phyloP scores from a whole-genome alignment of 37 sponge, comb jelly and placozoan genomes.

The Agelas oroides region DNA sequence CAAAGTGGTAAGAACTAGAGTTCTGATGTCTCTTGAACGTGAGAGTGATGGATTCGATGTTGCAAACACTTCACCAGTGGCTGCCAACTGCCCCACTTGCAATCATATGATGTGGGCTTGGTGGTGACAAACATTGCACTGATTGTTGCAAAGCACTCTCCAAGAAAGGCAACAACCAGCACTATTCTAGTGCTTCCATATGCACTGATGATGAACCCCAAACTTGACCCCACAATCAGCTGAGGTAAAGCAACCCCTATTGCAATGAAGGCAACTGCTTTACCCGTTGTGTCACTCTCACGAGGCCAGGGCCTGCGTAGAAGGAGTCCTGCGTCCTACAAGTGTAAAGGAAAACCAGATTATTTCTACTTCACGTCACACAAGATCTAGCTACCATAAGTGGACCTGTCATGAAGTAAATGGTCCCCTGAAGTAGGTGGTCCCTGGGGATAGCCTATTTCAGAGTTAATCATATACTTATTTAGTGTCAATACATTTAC shows the following conservation, averaged over 20 bases:
- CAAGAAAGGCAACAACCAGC: conserved; percentile 1
- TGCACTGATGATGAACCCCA: conserved; percentile 3
- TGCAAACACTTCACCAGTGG: too few relatives aligned
- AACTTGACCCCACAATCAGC: background rate
- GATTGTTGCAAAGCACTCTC: background rate
- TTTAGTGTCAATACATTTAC: too few relatives aligned
- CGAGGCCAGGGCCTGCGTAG: background rate
- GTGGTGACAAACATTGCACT: background rate
- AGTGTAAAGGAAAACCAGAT: background rate
- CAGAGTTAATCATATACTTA: too few relatives aligned
- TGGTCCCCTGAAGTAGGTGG: too few relatives aligned
- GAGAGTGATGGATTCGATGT: too few relatives aligned
- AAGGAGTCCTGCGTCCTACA: conserved; percentile 3
- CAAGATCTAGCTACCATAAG: too few relatives aligned
- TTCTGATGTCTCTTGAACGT: too few relatives aligned
- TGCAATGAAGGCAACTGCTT: conserved; percentile 5
- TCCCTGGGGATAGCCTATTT: too few relatives aligned
- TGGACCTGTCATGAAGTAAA: too few relatives aligned
- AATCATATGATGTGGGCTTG: background rate
- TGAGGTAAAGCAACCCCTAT: conserved; percentile 6
- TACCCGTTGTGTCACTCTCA: background rate
- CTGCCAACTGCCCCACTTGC: too few relatives aligned
- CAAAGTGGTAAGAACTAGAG: too few relatives aligned
- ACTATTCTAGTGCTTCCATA: background rate
- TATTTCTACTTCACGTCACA: too few relatives aligned